Percentiles rank a stretch among this genome's conserved stretches.
phyloP scores from a whole-genome alignment of 64 coral and sea anemone species.

The Cladopsammia gracilis region DNA sequence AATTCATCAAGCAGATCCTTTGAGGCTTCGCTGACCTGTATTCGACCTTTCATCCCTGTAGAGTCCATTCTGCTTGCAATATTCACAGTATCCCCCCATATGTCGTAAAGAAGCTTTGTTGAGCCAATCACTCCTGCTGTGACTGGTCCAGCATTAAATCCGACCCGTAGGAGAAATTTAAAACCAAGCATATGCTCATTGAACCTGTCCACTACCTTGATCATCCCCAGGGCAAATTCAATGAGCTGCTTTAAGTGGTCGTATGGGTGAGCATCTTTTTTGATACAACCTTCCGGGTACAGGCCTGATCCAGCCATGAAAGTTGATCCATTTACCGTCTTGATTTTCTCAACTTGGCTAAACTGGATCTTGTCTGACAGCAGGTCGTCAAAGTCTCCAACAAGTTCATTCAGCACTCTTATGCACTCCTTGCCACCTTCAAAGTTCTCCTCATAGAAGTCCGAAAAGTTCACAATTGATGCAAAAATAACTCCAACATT shows the following conservation, averaged over 20 bases:
- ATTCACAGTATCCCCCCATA: conserved; percentile 99
- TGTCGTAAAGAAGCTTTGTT: conserved; percentile 97
- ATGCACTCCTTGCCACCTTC: conserved; percentile 99
- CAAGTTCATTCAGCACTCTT: conserved; percentile 96
- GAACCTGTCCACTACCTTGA: conserved; percentile 92
- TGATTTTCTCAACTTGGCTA: conserved; percentile 98
- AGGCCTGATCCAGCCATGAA: conserved; percentile 98
- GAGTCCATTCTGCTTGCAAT: conserved; percentile 99
- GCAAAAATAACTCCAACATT: conserved; percentile 99
- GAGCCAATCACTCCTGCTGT: conserved; percentile 98
- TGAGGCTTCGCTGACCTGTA: conserved; percentile 95
- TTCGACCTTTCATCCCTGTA: conserved; percentile 81
- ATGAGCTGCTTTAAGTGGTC: conserved; percentile 96
- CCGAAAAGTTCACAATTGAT: conserved; percentile 97
- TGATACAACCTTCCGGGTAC: conserved; percentile 64
- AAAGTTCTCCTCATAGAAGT: conserved; percentile 99
- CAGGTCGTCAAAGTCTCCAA: conserved; percentile 99
- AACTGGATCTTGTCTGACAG: conserved; percentile 82
- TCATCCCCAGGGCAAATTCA: conserved; percentile 96
- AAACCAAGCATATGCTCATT: conserved; percentile 98
- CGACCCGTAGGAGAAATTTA: conserved; percentile 91
- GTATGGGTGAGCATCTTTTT: conserved; percentile 60
- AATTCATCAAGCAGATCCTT: conserved; percentile 90
- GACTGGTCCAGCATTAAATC: conserved; percentile 95
- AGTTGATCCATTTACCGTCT: conserved; percentile 99